Base-by-base conservation (phyloP, 2,113 vertebrate species). In the Orcinus orca region DNA sequence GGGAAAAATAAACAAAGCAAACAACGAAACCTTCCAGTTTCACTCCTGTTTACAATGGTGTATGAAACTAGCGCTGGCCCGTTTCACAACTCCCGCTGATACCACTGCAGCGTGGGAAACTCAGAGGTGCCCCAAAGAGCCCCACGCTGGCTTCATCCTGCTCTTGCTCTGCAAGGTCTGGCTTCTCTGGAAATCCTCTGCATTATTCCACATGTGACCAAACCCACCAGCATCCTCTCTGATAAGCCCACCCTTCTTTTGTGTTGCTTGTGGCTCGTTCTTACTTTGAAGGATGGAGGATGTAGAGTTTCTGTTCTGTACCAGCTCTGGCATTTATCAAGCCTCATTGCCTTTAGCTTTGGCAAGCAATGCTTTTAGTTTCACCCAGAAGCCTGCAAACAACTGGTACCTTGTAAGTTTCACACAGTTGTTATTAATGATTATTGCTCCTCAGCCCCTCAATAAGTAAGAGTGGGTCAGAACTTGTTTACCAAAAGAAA, bases 311-410 rank as follows among this genome's bases (percentile, higher is more conserved):
- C 87, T 82, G 63, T 76, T 85, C 90, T 94, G 71, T 47, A 5
- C 93, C 0, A 0, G 29, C 60, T 38, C 95, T 41, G 95, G 96
- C 88, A 83, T 14, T 82, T 96, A 91, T 58, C 83, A 71, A 87
- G 82, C 84, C 62, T 50, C 21, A 12, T 9, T 15, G 65, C 38
- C 74, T 91, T 95, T 25, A 0, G 93, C 85, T 82, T 60, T 21
- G 31, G 10, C 36, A 17, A 71, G 65, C 23, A 68, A 65, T 1
- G 0, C 85, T 90, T 96, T 86, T 88, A 97, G 86, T 95, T 96
- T 83, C 89, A 41, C 41, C 8, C 55, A 44, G 87, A 71, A n/a
- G 47, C 86, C 47, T 33, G 4, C 65, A 10, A 58, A 65, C 26
- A 36, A 44, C 53, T 8, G 62, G 71, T 62, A 38, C 63, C 62